These are phyloP conservation scores for Ceratotherium simum DNA, from an alignment of 2,113 vertebrate genomes.

Conservation along the genomic window DNA sequence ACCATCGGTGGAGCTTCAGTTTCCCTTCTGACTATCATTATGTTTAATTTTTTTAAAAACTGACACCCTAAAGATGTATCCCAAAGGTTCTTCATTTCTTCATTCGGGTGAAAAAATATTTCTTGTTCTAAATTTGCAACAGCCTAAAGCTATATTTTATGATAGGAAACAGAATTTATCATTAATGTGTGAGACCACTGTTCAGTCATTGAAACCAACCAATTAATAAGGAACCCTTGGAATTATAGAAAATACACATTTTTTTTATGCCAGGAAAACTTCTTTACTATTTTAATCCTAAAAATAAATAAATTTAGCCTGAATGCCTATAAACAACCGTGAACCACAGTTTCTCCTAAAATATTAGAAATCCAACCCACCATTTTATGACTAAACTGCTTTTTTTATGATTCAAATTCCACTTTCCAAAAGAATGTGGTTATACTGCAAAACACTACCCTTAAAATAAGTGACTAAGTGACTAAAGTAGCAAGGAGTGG, in stretches of 20 bases:
- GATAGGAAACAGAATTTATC: constrained; percentile 51
- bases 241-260: not conserved
- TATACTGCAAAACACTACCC: constrained; percentile 27
- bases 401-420: constrained; percentile 53
- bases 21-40: not conserved
- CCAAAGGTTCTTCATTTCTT: not conserved
- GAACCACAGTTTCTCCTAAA: constrained; percentile 62
- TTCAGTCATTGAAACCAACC: not conserved
- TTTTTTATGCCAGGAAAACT: not conserved
- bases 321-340: constrained; percentile 32
- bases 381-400: constrained; percentile 41
- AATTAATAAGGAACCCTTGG: constrained; percentile 40
- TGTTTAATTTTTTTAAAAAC: not conserved
- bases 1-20: not conserved
- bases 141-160: constrained; percentile 23
- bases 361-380: constrained; percentile 56
- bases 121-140: constrained; percentile 6
- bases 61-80: not conserved
- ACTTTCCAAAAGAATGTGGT: constrained; percentile 61
- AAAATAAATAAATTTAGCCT: constrained; percentile 51
- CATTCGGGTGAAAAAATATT: constrained; percentile 9
- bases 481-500: not conserved
- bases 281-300: constrained; percentile 63
- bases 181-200: constrained; percentile 37
- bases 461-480: constrained; percentile 65